These are phyloP conservation scores for Phengaris arion DNA, from an alignment of 2,888 invertebrate genomes.

Conservation along the genomic window DNA sequence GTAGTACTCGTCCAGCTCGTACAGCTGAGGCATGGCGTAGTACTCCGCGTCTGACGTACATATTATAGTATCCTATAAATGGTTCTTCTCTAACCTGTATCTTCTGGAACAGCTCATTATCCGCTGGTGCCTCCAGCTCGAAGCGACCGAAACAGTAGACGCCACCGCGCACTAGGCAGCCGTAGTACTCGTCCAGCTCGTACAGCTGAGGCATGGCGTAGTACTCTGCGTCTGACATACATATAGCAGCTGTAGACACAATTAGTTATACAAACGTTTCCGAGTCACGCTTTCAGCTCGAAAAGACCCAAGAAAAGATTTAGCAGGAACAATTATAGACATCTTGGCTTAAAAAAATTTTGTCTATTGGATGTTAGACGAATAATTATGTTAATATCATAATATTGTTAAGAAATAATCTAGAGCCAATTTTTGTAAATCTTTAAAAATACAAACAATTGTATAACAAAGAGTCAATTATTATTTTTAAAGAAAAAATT, in stretches of 20 bases:
- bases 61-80: too few species aligned
- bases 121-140: slow-evolving; percentile 41
- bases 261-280: too few species aligned
- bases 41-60: too few species aligned
- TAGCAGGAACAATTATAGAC: too few species aligned
- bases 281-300: slow-evolving; percentile 36
- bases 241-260: slow-evolving; percentile 42
- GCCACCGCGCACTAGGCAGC: slow-evolving; percentile 45
- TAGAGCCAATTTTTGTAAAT: too few species aligned
- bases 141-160: slow-evolving; percentile 50
- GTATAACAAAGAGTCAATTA: too few species aligned
- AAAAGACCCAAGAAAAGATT: background rate
- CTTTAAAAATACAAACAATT: too few species aligned
- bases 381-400: too few species aligned
- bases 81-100: slow-evolving; percentile 36
- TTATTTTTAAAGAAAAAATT: too few species aligned
- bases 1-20: slow-evolving; percentile 49
- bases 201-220: slow-evolving; percentile 46
- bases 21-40: slow-evolving; percentile 46
- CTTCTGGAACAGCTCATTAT: slow-evolving; percentile 35
- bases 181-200: slow-evolving; percentile 49
- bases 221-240: slow-evolving; percentile 44
- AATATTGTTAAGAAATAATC: too few species aligned
- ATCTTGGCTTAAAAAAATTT: too few species aligned
- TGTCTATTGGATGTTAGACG: too few species aligned